phyloP scores from a whole-genome alignment of 2,113 vertebrate genomes.

The Perccottus glenii region DNA sequence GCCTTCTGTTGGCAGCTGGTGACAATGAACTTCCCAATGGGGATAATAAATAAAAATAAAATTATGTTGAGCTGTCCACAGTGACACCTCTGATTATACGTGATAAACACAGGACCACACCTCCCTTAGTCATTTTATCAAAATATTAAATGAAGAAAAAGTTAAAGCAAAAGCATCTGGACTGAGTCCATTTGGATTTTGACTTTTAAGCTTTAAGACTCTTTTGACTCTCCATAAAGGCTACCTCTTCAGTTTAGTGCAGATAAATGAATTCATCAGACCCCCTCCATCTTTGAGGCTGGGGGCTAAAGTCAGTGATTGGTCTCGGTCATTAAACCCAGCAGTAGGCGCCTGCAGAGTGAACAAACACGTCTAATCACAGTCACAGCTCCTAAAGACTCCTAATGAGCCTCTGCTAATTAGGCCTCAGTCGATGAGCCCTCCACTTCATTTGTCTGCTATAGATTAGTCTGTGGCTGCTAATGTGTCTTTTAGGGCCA shows the following conservation, averaged over 20 bases:
- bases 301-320: conserved; percentile 76
- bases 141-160: too few relatives aligned
- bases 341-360: conserved; percentile 68
- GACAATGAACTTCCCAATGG: too few relatives aligned
- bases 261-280: conserved; percentile 56
- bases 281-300: conserved; percentile 55
- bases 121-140: too few relatives aligned
- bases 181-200: too few relatives aligned
- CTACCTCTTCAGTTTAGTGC: conserved; percentile 50
- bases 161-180: too few relatives aligned
- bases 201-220: too few relatives aligned
- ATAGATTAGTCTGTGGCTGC: conserved; percentile 78
- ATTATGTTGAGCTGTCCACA: too few relatives aligned
- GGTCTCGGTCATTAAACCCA: conserved; percentile 74
- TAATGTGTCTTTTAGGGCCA: conserved; percentile 74
- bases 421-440: conserved; percentile 75
- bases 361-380: conserved; percentile 86
- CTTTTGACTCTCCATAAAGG: background rate
- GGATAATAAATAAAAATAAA: too few relatives aligned
- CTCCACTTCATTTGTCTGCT: conserved; percentile 74
- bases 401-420: conserved; percentile 87
- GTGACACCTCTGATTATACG: too few relatives aligned
- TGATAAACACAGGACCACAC: too few relatives aligned
- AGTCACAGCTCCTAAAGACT: conserved; percentile 85
- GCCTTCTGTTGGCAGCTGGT: too few relatives aligned